Base-by-base conservation (phyloP, 2,113 vertebrate species). In the Dromaius novaehollandiae region DNA sequence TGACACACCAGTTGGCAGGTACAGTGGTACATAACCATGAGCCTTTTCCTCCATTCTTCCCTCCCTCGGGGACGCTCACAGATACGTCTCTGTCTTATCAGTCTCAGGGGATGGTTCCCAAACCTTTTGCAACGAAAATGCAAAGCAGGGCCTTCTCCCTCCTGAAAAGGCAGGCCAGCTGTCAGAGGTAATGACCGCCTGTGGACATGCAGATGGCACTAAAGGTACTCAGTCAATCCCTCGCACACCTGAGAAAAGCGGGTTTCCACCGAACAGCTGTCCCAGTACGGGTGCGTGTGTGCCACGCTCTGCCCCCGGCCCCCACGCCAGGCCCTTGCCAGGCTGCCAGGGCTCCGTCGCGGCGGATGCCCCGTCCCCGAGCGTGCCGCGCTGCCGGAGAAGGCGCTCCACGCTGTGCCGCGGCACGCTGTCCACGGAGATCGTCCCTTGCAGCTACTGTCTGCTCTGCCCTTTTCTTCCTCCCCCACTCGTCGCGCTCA, bases 1-100 rank as follows among this genome's bases (percentile, higher is more conserved):
- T 99, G 98, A 98, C 98, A 99, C 98, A 98, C 98, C 98, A 99
- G 98, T 99, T 99, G 99, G 99, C 98, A 99, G 98, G 98, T 99
- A 99, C 95, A 97, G 97, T 94, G 96, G 97, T 95, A 84, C 85
- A 61, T 93, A 98, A 97, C 97, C 94, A 94, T 95, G 94, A 97
- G 97, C 95, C 97, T 98, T 98, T 93, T 74, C 93, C 93, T 97
- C 82, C 36, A 76, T 85, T 83, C 89, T 93, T 86, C 96, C 92
- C 94, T 97, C 87, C 94, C 95, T 89, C 88, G 88, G 98, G 97
- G 98, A 98, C 96, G 88, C 96, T 96, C 97, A 98, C 94, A 97
- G 97, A 98, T 51, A 50, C 95, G 98, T 96, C 97, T 96, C 97
- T 97, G 96, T 98, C 98, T 98, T 98, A 96, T 97, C 93, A 91